These are phyloP conservation scores for Tineola bisselliella DNA, from an alignment of 2,888 invertebrate genomes.

Conservation along the genomic window DNA sequence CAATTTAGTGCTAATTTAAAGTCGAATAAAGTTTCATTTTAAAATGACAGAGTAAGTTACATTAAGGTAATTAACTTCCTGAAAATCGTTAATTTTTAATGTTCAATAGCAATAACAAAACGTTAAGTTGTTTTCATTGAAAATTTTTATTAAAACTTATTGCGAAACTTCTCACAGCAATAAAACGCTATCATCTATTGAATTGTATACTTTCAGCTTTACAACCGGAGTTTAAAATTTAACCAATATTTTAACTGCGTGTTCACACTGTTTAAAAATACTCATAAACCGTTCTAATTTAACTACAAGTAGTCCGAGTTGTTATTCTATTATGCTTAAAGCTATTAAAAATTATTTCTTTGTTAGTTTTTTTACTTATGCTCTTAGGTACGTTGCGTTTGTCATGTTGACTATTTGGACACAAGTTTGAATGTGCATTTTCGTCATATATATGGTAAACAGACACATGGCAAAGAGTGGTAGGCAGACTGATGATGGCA, in stretches of 20 bases:
- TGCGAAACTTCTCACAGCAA: conserved; percentile 16
- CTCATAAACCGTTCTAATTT: conserved; percentile 49
- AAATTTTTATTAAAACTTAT: background rate
- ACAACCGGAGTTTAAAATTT: conserved; percentile 8
- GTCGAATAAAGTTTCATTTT: no score
- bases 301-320: conserved; percentile 29
- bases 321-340: background rate
- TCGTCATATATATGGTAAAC: no score
- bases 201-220: conserved; percentile 9
- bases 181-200: conserved; percentile 6
- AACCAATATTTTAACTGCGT: background rate
- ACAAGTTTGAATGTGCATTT: no score
- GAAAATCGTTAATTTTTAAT: background rate
- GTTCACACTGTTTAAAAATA: background rate
- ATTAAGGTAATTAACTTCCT: no score
- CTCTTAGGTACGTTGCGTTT: no score
- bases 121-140: background rate
- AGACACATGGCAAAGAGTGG: no score
- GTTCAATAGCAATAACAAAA: background rate
- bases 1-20: no score
- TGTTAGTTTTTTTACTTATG: background rate
- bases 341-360: background rate
- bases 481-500: no score
- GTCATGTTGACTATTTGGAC: no score
- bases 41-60: no score